Conservation (phyloP, 2,113 vertebrate species). For the Trochalopteron elliotii region DNA sequence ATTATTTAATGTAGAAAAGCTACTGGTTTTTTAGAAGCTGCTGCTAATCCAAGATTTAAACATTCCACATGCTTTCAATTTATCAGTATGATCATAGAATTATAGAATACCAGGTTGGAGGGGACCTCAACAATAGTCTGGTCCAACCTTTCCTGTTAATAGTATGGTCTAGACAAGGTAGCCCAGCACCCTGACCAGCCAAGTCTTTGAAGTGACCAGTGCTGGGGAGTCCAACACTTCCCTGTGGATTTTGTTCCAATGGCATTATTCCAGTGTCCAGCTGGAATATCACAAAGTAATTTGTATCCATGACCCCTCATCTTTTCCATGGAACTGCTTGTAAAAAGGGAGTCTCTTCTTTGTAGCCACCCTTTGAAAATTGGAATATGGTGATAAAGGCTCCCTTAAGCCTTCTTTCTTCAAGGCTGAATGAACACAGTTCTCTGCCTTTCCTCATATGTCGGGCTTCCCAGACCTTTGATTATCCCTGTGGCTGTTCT, state of each 20-base stretch:
- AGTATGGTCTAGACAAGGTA: background rate
- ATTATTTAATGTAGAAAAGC: background rate
- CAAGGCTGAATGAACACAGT: background rate
- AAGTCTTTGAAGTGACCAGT: background rate
- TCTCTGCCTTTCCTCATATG: background rate
- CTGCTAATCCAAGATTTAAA: background rate
- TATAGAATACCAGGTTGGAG: background rate
- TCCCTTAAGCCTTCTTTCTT: background rate
- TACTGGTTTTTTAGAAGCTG: background rate
- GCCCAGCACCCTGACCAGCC: background rate
- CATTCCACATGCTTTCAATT: background rate
- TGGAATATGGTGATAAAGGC: background rate
- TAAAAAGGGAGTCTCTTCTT: background rate
- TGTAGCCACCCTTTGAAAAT: background rate
- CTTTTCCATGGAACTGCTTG: background rate
- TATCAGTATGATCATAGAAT: background rate
- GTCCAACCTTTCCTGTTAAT: background rate
- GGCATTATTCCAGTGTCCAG: background rate
- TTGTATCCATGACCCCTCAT: rapidly evolving
- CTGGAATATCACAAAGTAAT: background rate
- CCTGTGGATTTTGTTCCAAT: background rate
- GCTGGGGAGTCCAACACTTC: background rate
- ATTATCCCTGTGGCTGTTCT: background rate
- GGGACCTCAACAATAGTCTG: background rate
- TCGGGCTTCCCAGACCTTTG: background rate